Evolutionary conservation across 1,140 invertebrate genomes (phyloP).

Genomic region (Polyergus mexicanus): DNA sequence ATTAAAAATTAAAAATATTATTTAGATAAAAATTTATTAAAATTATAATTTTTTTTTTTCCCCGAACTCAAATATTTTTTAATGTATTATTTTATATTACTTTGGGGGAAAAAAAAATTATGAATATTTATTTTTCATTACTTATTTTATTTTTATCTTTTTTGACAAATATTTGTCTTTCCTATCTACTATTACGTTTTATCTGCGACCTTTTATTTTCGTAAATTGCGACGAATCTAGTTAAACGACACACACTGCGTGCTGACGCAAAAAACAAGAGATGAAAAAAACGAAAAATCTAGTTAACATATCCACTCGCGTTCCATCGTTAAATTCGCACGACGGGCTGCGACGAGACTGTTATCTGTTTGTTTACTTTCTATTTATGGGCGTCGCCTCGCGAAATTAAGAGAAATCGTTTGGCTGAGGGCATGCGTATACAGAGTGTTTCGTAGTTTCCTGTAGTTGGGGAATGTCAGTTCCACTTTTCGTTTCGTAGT

Average conservation of each 20-base stretch:
- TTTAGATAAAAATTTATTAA: conserved; percentile 18
- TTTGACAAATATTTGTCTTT: conserved; percentile 22
- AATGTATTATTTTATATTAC: not conserved
- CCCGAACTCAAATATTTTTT: not conserved
- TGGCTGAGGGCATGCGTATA: conserved; percentile 42
- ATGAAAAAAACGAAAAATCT: conserved; percentile 36
- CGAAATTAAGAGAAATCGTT: conserved; percentile 63
- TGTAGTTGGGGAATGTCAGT: conserved; percentile 45
- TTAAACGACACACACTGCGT: conserved; percentile 22
- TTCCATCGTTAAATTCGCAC: conserved; percentile 56
- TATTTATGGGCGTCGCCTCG: conserved; percentile 55
- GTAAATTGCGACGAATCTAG: conserved; percentile 53
- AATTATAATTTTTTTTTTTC: not conserved
- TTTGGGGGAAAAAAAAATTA: not conserved
- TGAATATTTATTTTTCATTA: not conserved
- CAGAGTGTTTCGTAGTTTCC: conserved; percentile 44
- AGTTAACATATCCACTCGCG: conserved; percentile 57
- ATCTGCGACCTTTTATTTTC: not conserved
- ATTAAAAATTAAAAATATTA: not conserved
- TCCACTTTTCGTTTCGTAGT: conserved; percentile 28
- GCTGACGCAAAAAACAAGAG: conserved; percentile 21
- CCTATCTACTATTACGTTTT: conserved; percentile 26
- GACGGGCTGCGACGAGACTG: conserved; percentile 50
- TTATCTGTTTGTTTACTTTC: conserved; percentile 61
- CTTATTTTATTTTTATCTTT: conserved; percentile 2